Conservation (phyloP, 2,797 vertebrate species). For the Rhinogobio ventralis region DNA sequence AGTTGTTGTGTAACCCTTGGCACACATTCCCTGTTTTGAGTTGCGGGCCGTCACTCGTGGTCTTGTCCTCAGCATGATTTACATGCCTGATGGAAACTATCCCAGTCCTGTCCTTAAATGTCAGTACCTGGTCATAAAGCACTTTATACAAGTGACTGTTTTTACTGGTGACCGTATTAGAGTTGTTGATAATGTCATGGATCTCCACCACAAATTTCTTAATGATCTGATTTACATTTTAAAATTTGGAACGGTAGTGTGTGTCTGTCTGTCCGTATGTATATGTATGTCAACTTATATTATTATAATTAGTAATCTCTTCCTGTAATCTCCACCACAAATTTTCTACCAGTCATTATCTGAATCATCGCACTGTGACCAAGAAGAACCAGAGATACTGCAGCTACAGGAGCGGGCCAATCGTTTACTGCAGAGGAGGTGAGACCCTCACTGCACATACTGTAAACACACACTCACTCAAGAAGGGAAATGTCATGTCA, state of each 20-base stretch:
- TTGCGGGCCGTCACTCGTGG: not conserved
- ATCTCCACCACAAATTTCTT: conserved; percentile 39
- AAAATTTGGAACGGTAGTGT: not conserved
- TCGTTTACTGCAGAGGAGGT: conserved; percentile 83
- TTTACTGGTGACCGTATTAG: not conserved
- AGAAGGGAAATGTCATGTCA: not conserved
- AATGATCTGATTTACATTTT: conserved; percentile 59
- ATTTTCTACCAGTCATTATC: conserved; percentile 67
- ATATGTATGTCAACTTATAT: too few species aligned
- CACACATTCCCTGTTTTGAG: not conserved
- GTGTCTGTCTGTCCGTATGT: too few species aligned
- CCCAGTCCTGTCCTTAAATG: conserved; percentile 10
- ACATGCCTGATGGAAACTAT: conserved; percentile 16
- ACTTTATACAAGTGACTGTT: not conserved
- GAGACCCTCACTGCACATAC: not conserved
- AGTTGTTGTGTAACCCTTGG: conserved; percentile 31
- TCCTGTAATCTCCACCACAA: not conserved
- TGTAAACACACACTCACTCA: conserved; percentile 3
- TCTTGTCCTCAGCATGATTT: conserved; percentile 9
- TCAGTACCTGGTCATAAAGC: not conserved
- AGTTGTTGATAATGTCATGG: not conserved
- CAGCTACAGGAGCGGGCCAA: conserved; percentile 82
- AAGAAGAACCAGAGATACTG: conserved; percentile 78
- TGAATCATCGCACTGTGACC: conserved; percentile 71
- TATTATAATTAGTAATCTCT: not conserved